phyloP scores from a whole-genome alignment of 2,113 vertebrate species.

The Xenopus borealis region DNA sequence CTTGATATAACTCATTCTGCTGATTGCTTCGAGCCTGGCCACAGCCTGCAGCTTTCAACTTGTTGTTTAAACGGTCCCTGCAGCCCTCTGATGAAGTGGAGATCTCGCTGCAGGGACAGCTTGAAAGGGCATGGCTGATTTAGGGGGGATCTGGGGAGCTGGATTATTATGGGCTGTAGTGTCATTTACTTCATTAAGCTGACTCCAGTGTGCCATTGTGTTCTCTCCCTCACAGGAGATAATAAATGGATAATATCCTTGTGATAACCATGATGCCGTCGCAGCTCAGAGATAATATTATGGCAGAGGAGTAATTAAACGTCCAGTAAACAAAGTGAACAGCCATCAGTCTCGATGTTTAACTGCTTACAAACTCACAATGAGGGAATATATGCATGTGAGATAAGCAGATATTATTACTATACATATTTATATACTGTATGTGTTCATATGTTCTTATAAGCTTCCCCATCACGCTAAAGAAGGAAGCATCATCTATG shows the following conservation, averaged over 20 bases:
- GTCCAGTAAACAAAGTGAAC: slow-evolving; percentile 51
- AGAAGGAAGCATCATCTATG: too few relatives aligned
- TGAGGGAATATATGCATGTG: too few relatives aligned
- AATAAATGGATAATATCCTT: slow-evolving; percentile 78
- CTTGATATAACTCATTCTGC: slow-evolving; percentile 2
- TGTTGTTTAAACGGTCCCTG: background rate
- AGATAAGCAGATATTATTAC: too few relatives aligned
- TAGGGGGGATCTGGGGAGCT: slow-evolving; percentile 54
- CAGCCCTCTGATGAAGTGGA: slow-evolving; percentile 21
- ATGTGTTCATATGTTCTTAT: too few relatives aligned
- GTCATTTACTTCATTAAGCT: slow-evolving; percentile 76
- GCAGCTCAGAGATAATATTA: slow-evolving; percentile 79
- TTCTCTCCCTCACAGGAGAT: slow-evolving; percentile 75
- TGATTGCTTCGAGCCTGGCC: background rate
- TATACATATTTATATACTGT: too few relatives aligned
- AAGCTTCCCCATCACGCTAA: too few relatives aligned
- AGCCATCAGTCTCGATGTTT: slow-evolving; percentile 46
- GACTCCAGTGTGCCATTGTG: slow-evolving; percentile 70
- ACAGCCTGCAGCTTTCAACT: slow-evolving; percentile 4
- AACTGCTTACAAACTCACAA: slow-evolving; percentile 62
- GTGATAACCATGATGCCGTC: slow-evolving; percentile 75
- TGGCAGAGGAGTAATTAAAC: slow-evolving; percentile 79
- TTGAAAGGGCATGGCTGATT: slow-evolving; percentile 68
- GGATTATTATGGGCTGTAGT: slow-evolving; percentile 66
- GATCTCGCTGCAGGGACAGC: slow-evolving; percentile 57